A percentile compares a stretch with the other conserved stretches of the same genome.
These are phyloP conservation scores for Lasioglossum marginatum DNA, from an alignment of 2,888 invertebrate species.

Conservation along the genomic window DNA sequence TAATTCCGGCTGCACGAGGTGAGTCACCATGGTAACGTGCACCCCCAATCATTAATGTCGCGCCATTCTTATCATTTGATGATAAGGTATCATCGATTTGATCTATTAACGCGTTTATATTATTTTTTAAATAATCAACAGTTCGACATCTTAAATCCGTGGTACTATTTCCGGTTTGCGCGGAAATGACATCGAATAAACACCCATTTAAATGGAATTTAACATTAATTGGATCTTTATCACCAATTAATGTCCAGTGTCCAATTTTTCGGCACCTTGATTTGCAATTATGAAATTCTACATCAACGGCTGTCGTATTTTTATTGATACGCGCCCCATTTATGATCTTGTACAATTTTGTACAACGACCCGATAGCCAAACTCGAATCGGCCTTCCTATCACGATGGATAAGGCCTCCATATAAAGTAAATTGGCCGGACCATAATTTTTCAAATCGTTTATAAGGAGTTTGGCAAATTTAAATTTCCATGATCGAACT, in stretches of 20 bases:
- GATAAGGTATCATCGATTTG: slow-evolving; percentile 49
- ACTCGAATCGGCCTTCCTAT: slow-evolving; percentile 63
- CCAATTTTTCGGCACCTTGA: slow-evolving; percentile 47
- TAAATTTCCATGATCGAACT: not conserved
- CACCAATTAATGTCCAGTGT: slow-evolving; percentile 71
- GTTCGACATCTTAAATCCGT: slow-evolving; percentile 57
- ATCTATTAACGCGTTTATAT: slow-evolving; percentile 48
- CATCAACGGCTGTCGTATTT: slow-evolving; percentile 10
- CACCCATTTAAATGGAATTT: slow-evolving; percentile 70
- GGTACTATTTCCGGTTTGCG: slow-evolving; percentile 61
- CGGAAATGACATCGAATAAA: slow-evolving; percentile 70
- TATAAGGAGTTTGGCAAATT: slow-evolving; percentile 51
- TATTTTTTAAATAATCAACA: slow-evolving; percentile 49
- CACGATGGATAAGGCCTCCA: slow-evolving; percentile 61
- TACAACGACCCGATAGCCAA: slow-evolving; percentile 28
- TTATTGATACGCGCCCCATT: slow-evolving; percentile 12
- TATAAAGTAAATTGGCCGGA: slow-evolving; percentile 66
- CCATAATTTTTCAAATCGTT: slow-evolving; percentile 66
- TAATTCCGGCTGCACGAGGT: slow-evolving; percentile 40
- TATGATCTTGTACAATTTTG: slow-evolving; percentile 38
- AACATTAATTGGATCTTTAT: slow-evolving; percentile 55
- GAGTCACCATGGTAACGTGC: slow-evolving; percentile 74
- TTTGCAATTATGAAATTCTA: slow-evolving; percentile 66
- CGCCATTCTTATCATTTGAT: slow-evolving; percentile 43
- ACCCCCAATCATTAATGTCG: slow-evolving; percentile 70